phyloP scores from a whole-genome alignment of 2,888 invertebrate species.

The Machimus rusticus region DNA sequence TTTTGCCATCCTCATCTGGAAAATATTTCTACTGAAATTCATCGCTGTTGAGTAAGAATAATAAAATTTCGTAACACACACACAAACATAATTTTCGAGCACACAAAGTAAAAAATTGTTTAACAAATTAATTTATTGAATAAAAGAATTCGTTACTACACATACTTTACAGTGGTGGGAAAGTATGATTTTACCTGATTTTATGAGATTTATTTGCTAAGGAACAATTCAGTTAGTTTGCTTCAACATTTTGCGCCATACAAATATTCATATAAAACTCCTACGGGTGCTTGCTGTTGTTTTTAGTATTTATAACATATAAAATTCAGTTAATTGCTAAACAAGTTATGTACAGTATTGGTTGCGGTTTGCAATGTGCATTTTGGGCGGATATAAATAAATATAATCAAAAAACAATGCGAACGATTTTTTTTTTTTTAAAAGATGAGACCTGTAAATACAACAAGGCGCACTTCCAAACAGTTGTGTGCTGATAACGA shows the following conservation, averaged over 20 bases:
- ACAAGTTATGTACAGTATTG: slow-evolving; percentile 9
- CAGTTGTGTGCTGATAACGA: background rate
- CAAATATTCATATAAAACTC: background rate
- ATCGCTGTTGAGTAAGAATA: background rate
- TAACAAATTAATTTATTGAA: background rate
- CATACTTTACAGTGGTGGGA: slow-evolving; percentile 14
- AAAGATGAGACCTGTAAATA: background rate
- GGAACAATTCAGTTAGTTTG: background rate
- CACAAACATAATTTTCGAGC: too few species aligned
- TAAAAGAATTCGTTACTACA: background rate
- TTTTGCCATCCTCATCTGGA: background rate
- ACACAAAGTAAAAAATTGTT: background rate
- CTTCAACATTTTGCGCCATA: background rate
- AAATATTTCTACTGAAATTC: background rate
- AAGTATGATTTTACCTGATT: background rate
- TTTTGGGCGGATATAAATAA: background rate
- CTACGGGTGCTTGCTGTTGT: background rate
- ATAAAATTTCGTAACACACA: background rate
- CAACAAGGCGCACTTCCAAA: background rate
- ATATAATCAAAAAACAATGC: background rate
- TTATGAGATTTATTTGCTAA: background rate
- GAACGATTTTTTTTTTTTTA: background rate
- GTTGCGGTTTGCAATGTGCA: background rate
- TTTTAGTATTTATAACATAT: slow-evolving; percentile 34
- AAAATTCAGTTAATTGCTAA: slow-evolving; percentile 18